A percentile compares a stretch with the other conserved stretches of the same genome.
These are phyloP conservation scores for Hirudinaria manillensis DNA, from an alignment of 2,888 invertebrate species.

Conservation along the genomic window DNA sequence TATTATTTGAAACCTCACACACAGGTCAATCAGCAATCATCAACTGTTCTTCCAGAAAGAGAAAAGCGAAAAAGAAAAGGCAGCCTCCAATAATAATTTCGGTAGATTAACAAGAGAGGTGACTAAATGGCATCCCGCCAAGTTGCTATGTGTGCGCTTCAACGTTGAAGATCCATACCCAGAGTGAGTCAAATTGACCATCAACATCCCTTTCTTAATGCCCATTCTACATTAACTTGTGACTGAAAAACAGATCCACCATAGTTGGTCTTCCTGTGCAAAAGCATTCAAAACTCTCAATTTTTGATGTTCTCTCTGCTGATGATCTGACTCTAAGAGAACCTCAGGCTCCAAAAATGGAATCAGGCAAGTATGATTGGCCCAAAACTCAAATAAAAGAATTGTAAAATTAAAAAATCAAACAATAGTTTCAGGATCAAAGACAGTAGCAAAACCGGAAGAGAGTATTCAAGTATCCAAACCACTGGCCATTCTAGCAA, in stretches of 20 bases:
- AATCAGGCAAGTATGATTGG: not conserved
- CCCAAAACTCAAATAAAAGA: too few relatives aligned
- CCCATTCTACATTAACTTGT: too few relatives aligned
- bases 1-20: too few relatives aligned
- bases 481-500: constrained; percentile 34
- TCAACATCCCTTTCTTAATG: too few relatives aligned
- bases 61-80: constrained; percentile 61
- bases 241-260: constrained; percentile 42
- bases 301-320: constrained; percentile 67
- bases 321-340: too few relatives aligned
- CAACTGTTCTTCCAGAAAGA: too few relatives aligned
- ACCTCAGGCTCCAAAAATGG: not conserved
- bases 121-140: constrained; percentile 73
- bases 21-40: too few relatives aligned
- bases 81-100: constrained; percentile 70
- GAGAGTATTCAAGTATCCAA: constrained; percentile 6
- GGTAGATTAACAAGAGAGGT: constrained; percentile 67
- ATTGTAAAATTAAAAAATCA: too few relatives aligned
- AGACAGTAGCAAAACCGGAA: not conserved
- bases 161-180: constrained; percentile 82
- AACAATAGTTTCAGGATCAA: not conserved
- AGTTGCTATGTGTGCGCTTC: constrained; percentile 79
- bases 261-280: constrained; percentile 57
- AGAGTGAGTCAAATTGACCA: constrained; percentile 46
- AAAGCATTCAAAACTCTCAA: constrained; percentile 66